Evolutionary conservation across 2,888 invertebrate genomes (phyloP).

Genomic region (Xanthorhoe spadicearia): DNA sequence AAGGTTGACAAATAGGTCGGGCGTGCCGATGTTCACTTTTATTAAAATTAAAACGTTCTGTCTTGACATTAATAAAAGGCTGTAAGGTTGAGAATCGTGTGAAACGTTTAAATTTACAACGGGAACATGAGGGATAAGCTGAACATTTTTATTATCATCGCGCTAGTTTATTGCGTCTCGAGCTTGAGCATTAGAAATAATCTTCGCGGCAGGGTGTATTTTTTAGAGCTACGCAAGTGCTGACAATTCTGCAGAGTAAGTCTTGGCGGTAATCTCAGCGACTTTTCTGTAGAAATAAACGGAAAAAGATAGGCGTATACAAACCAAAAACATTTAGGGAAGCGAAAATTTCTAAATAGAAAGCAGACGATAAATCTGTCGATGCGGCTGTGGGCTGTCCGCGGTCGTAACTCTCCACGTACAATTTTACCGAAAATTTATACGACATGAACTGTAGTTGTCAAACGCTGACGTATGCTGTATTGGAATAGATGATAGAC

Average conservation of each 20-base stretch:
- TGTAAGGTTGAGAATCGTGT: slow-evolving; percentile 70
- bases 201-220: slow-evolving; percentile 68
- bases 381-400: slow-evolving; percentile 58
- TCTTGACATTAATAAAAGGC: slow-evolving; percentile 77
- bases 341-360: slow-evolving; percentile 68
- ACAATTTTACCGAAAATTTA: slow-evolving; percentile 80
- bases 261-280: slow-evolving; percentile 50
- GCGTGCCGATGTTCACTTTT: slow-evolving; percentile 83
- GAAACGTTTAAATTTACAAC: slow-evolving; percentile 71
- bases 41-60: slow-evolving; percentile 83
- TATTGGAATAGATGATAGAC: slow-evolving; percentile 82
- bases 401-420: slow-evolving; percentile 76
- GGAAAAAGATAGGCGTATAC: slow-evolving; percentile 47
- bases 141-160: slow-evolving; percentile 81
- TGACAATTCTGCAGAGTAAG: slow-evolving; percentile 53
- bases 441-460: slow-evolving; percentile 81
- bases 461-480: slow-evolving; percentile 79
- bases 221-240: slow-evolving; percentile 56
- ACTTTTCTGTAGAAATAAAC: slow-evolving; percentile 45
- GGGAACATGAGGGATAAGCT: slow-evolving; percentile 72
- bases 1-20: slow-evolving; percentile 84
- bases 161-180: slow-evolving; percentile 78
- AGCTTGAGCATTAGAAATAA: slow-evolving; percentile 78
- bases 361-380: slow-evolving; percentile 73
- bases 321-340: slow-evolving; percentile 53